Percentiles rank a stretch among this genome's conserved stretches.
Evolutionary conservation across 2,888 invertebrate genomes (phyloP).

Genomic region (Lycophotia porphyrea): DNA sequence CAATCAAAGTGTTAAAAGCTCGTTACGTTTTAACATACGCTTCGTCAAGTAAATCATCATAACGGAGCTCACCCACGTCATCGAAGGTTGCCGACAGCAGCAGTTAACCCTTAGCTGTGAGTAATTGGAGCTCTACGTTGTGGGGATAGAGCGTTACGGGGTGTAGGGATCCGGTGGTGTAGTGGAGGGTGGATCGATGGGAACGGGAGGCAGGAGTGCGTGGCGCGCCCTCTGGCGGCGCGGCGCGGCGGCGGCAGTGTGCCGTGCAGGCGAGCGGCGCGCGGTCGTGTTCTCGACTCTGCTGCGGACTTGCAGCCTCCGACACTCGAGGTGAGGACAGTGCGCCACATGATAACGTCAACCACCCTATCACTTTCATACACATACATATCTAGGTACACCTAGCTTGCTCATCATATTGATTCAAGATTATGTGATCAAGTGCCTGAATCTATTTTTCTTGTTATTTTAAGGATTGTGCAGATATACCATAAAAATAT

Average conservation of each 20-base stretch:
- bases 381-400: neutral
- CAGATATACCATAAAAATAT: neutral
- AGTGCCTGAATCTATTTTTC: slow-evolving; percentile 17
- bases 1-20: slow-evolving; percentile 35
- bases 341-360: slow-evolving; percentile 56
- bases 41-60: slow-evolving; percentile 70
- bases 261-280: slow-evolving; percentile 75
- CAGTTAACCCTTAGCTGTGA: slow-evolving; percentile 44
- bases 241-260: slow-evolving; percentile 73
- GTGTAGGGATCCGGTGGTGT: slow-evolving; percentile 57
- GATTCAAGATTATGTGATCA: slow-evolving; percentile 20
- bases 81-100: slow-evolving; percentile 66
- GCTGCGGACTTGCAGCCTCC: slow-evolving; percentile 63
- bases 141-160: slow-evolving; percentile 64
- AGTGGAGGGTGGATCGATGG: slow-evolving; percentile 85
- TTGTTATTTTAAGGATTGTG: slow-evolving; percentile 17
- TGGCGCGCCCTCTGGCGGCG: slow-evolving; percentile 76
- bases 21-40: slow-evolving; percentile 35
- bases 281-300: slow-evolving; percentile 73
- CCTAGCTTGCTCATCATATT: slow-evolving; percentile 7
- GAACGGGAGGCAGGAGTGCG: slow-evolving; percentile 69
- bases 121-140: slow-evolving; percentile 70
- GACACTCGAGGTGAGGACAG: slow-evolving; percentile 73
- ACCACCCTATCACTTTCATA: slow-evolving; percentile 34
- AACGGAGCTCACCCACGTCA: slow-evolving; percentile 72